Evolutionary conservation across 1,140 invertebrate species (phyloP).

Genomic region (Pseudomyrmex cubaensis): DNA sequence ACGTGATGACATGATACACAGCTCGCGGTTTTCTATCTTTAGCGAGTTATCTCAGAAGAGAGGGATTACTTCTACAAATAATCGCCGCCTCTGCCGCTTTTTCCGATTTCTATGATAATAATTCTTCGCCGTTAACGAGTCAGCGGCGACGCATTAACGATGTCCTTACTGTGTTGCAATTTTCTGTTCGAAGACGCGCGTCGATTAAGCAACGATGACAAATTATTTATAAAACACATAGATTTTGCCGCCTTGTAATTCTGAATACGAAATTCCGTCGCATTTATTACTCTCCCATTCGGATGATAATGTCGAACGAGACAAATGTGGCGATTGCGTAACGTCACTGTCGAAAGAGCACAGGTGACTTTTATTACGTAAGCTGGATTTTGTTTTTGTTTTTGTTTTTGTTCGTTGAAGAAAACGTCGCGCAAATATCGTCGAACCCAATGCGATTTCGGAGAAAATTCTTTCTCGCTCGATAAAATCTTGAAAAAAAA

Average conservation of each 20-base stretch:
- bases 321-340: background rate
- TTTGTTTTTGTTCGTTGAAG: no score
- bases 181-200: constrained; percentile 32
- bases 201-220: constrained; percentile 16
- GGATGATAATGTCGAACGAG: background rate
- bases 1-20: background rate
- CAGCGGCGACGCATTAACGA: constrained; percentile 18
- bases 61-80: background rate
- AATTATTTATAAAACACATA: background rate
- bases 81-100: background rate
- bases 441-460: background rate
- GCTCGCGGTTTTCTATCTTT: background rate
- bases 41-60: background rate
- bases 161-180: constrained; percentile 19
- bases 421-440: constrained; percentile 9
- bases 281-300: constrained; percentile 17
- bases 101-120: constrained; percentile 17
- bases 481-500: no score
- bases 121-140: constrained; percentile 28
- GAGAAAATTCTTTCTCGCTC: background rate
- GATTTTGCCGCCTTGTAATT: background rate
- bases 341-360: background rate
- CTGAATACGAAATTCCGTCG: background rate
- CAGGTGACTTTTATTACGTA: background rate
- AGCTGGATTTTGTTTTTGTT: constrained; percentile 4